Percentiles rank a stretch among this genome's conserved stretches.
Conservation (phyloP, 1,140 invertebrate genomes). For the Mylabris phalerata region DNA sequence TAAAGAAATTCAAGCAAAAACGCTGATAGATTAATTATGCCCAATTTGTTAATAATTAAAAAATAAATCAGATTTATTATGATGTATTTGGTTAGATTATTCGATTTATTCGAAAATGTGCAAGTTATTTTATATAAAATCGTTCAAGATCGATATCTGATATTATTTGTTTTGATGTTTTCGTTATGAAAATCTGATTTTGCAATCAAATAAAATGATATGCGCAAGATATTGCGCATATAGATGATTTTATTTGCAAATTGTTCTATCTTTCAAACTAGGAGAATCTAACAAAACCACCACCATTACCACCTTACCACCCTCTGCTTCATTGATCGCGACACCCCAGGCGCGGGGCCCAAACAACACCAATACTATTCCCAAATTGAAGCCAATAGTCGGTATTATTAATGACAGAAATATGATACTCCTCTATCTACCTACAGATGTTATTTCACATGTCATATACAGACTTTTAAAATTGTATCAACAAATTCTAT, state of each 20-base stretch:
- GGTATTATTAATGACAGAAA: conserved; percentile 15
- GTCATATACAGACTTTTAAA: neutral
- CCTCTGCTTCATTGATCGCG: conserved; percentile 21
- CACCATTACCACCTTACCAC: conserved; percentile 10
- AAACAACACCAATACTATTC: conserved; percentile 19
- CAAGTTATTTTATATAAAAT: too few relatives aligned
- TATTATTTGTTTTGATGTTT: conserved; percentile 6
- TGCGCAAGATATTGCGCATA: conserved; percentile 15
- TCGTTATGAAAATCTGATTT: conserved; percentile 6
- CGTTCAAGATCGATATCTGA: neutral
- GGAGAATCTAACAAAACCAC: neutral
- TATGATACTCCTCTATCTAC: neutral
- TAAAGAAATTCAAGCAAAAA: too few relatives aligned
- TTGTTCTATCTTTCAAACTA: conserved; percentile 7
- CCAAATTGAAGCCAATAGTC: conserved; percentile 17
- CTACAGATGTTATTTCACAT: neutral
- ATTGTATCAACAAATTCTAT: too few relatives aligned
- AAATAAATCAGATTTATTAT: too few relatives aligned
- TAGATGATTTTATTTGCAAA: conserved; percentile 10
- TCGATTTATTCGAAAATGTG: too few relatives aligned
- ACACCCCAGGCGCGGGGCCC: conserved; percentile 21
- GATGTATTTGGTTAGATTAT: too few relatives aligned
- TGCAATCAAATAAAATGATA: conserved; percentile 10
- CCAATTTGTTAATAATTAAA: too few relatives aligned
- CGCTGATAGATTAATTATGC: too few relatives aligned